phyloP scores from a whole-genome alignment of 2,113 vertebrate species.

The Pithys albifrons region DNA sequence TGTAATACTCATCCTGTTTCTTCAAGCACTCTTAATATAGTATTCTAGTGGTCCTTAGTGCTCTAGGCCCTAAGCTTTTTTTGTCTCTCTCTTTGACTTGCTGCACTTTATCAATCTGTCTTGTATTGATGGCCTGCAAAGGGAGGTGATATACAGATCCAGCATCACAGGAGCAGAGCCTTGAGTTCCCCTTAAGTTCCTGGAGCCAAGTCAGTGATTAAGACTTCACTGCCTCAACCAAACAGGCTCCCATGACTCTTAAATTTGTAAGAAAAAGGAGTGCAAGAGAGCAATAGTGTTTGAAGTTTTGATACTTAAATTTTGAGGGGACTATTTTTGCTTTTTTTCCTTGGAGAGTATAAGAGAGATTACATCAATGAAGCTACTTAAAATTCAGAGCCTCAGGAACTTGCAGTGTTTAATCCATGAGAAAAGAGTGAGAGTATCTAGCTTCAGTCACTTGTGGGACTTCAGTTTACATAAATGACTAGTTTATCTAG shows the following conservation, averaged over 20 bases:
- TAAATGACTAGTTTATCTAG: not conserved
- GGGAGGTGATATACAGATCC: not conserved
- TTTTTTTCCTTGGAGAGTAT: not conserved
- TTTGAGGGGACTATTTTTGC: accelerated
- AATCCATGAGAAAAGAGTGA: not conserved
- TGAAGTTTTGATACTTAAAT: not conserved
- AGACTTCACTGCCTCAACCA: not conserved
- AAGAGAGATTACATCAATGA: not conserved
- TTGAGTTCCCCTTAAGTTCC: not conserved
- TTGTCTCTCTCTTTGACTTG: not conserved
- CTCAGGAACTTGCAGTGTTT: not conserved
- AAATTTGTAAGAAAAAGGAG: not conserved
- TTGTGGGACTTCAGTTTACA: not conserved
- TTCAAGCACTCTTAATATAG: not conserved
- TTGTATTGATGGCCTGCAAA: not conserved
- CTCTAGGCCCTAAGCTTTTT: not conserved
- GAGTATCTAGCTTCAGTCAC: not conserved
- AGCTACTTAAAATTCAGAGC: not conserved
- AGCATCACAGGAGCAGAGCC: not conserved
- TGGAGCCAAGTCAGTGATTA: not conserved
- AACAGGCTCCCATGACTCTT: not conserved
- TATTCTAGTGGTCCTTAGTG: not conserved
- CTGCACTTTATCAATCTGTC: not conserved
- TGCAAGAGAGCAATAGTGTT: not conserved
- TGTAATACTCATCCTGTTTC: not conserved